Conservation (phyloP, 2,113 vertebrate species). For the Barbus barbus region DNA sequence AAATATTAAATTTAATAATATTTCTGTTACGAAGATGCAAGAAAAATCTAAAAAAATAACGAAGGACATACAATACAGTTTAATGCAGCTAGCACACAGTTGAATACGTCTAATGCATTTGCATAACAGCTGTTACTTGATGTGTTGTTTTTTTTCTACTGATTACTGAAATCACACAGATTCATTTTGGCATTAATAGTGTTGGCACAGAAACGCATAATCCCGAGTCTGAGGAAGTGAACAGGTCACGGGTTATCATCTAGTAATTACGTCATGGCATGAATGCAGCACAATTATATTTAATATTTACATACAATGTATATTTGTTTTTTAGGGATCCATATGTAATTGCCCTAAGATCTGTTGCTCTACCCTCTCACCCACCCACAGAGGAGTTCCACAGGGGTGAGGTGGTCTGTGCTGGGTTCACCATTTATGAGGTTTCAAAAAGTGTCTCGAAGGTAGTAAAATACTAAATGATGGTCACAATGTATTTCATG, state of each 20-base stretch:
- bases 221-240: background rate
- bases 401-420: constrained; percentile 87
- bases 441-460: constrained; percentile 77
- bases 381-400: constrained; percentile 65
- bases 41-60: too few relatives aligned
- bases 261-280: background rate
- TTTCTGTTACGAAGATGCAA: too few relatives aligned
- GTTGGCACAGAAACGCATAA: background rate
- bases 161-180: background rate
- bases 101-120: background rate
- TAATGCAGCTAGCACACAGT: background rate
- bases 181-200: background rate
- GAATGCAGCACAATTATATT: background rate
- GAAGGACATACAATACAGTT: too few relatives aligned
- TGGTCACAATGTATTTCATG: background rate
- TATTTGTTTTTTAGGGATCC: constrained; percentile 78
- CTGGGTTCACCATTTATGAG: constrained; percentile 87
- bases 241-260: background rate
- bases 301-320: background rate
- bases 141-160: background rate
- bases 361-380: constrained; percentile 84
- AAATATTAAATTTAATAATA: too few relatives aligned
- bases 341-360: constrained; percentile 87
- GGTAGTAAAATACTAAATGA: constrained; percentile 67
- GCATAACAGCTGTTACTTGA: background rate